Conservation (phyloP, 1,140 invertebrate species). For the Platorchestia sp. region DNA sequence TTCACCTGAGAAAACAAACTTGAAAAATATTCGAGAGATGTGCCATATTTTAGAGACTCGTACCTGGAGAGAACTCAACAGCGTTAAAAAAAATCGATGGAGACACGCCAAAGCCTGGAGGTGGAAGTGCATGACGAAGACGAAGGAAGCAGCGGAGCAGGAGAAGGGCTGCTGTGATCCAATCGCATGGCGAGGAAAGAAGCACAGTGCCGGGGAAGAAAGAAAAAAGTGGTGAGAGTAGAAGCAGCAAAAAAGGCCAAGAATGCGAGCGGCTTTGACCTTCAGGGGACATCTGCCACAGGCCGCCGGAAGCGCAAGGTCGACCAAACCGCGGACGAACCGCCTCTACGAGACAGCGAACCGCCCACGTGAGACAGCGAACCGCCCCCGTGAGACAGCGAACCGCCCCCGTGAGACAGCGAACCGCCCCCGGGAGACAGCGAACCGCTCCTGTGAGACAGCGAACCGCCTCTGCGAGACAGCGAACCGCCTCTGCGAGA, state of each 20-base stretch:
- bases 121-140: neutral
- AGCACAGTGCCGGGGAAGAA: neutral
- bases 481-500: neutral
- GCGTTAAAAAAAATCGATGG: neutral
- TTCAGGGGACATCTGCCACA: slow-evolving; percentile 23
- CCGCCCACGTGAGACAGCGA: neutral
- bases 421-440: neutral
- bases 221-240: neutral
- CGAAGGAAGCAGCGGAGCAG: neutral
- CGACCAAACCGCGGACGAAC: neutral
- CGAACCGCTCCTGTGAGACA: neutral
- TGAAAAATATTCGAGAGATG: neutral
- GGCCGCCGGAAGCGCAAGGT: slow-evolving; percentile 41
- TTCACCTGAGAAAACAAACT: neutral
- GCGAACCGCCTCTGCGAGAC: neutral
- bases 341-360: neutral
- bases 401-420: neutral
- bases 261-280: slow-evolving; percentile 45
- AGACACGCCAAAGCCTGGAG: neutral
- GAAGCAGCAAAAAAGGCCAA: neutral
- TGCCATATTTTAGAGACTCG: neutral
- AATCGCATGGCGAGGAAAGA: neutral
- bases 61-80: neutral
- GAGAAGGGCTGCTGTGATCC: neutral
- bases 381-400: neutral